Conservation (phyloP, 2,888 invertebrate species). For the Caradrina clavipalpis region DNA sequence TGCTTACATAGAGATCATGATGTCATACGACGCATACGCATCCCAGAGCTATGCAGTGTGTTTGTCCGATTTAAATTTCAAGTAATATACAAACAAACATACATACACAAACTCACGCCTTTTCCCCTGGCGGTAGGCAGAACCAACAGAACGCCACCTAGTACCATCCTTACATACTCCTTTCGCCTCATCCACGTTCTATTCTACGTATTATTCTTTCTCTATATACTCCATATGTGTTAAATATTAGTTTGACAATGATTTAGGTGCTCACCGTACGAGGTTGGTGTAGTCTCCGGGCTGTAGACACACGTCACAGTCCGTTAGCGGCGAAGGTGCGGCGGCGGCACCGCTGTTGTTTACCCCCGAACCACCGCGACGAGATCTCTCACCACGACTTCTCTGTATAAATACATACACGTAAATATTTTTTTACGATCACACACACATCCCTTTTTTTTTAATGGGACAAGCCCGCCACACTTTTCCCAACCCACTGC, state of each 20-base stretch:
- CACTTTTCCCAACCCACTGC: too few relatives aligned
- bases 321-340: slow-evolving; percentile 72
- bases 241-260: neutral
- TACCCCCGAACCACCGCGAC: slow-evolving; percentile 61
- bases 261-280: slow-evolving; percentile 89
- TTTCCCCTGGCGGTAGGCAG: too few relatives aligned
- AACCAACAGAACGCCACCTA: too few relatives aligned
- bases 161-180: too few relatives aligned
- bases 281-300: slow-evolving; percentile 92
- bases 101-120: too few relatives aligned
- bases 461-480: too few relatives aligned
- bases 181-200: too few relatives aligned
- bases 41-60: neutral
- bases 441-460: too few relatives aligned
- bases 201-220: neutral
- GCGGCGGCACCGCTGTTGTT: slow-evolving; percentile 42
- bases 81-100: too few relatives aligned
- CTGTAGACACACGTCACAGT: slow-evolving; percentile 93
- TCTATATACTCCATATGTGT: neutral
- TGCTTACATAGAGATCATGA: neutral
- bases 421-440: neutral
- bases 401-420: slow-evolving; percentile 48
- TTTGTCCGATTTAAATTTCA: too few relatives aligned
- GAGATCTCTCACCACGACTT: slow-evolving; percentile 65
- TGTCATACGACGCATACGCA: neutral